Evolutionary conservation across 2,888 invertebrate species (phyloP).

Genomic region (Lasius platythorax): DNA sequence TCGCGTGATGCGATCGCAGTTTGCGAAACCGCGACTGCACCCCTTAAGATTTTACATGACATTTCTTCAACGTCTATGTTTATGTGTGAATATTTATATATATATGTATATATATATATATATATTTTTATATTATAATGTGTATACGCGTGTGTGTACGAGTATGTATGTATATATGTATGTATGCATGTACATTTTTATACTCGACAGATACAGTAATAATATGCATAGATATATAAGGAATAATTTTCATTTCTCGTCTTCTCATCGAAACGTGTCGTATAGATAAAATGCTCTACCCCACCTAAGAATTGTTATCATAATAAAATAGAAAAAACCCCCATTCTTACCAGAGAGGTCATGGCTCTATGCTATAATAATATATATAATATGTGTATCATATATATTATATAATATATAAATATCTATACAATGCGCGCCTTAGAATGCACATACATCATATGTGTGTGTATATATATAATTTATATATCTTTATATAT

Average conservation of each 20-base stretch:
- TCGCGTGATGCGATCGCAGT: conserved; percentile 51
- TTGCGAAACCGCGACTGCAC: conserved; percentile 50
- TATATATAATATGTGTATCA: conserved; percentile 63
- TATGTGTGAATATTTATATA: conserved; percentile 53
- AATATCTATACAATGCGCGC: conserved; percentile 74
- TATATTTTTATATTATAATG: conserved; percentile 60
- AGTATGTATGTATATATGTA: conserved; percentile 44
- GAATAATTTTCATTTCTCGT: conserved; percentile 55
- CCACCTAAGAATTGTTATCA: conserved; percentile 74
- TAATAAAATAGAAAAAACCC: conserved; percentile 82
- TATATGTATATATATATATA: conserved; percentile 64
- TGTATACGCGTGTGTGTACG: conserved; percentile 50
- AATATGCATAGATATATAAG: conserved; percentile 51
- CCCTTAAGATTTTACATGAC: conserved; percentile 51
- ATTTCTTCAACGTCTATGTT: conserved; percentile 61
- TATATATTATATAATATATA: conserved; percentile 67
- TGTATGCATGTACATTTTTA: conserved; percentile 48
- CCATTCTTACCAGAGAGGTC: conserved; percentile 69
- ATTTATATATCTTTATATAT: conserved; percentile 63
- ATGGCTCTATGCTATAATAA: conserved; percentile 64
- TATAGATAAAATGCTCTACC: conserved; percentile 71
- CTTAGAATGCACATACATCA: conserved; percentile 71
- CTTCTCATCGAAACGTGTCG: conserved; percentile 56
- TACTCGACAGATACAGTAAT: conserved; percentile 67
- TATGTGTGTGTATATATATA: conserved; percentile 62